Evolutionary conservation across 2,888 invertebrate genomes (phyloP).

Genomic region (Hofmannophila pseudospretella): DNA sequence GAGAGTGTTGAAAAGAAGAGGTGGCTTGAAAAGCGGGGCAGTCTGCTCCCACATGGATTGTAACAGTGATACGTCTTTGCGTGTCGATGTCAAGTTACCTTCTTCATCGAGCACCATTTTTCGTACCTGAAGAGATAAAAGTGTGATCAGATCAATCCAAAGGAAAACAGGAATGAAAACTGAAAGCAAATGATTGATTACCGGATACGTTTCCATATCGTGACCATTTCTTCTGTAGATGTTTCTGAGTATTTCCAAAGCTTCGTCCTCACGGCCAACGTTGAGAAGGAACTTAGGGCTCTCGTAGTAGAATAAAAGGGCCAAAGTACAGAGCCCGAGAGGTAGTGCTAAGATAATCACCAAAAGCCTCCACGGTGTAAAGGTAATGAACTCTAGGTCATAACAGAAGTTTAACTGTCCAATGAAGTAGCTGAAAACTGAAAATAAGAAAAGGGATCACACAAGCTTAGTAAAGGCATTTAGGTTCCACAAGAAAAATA

Average conservation of each 20-base stretch:
- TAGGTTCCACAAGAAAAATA: too few species aligned
- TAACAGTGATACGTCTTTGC: constrained; percentile 20
- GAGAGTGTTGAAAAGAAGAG: constrained; percentile 58
- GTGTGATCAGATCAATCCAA: too few species aligned
- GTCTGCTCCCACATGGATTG: constrained; percentile 63
- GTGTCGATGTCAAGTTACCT: constrained; percentile 10
- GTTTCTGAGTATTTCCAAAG: constrained; percentile 71
- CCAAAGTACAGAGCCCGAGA: constrained; percentile 71
- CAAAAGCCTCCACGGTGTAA: constrained; percentile 39
- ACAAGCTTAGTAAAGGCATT: too few species aligned
- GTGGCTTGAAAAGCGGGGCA: constrained; percentile 60
- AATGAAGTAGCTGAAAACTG: constrained; percentile 28
- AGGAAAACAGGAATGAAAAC: too few species aligned
- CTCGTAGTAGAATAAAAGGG: constrained; percentile 78
- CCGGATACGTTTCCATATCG: neutral
- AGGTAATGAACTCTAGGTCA: constrained; percentile 26
- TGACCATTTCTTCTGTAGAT: constrained; percentile 75
- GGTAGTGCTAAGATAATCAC: constrained; percentile 63
- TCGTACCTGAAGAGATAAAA: too few species aligned
- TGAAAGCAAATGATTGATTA: neutral
- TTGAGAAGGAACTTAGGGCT: constrained; percentile 84
- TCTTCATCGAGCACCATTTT: constrained; percentile 25
- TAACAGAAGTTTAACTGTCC: constrained; percentile 25
- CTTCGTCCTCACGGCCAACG: constrained; percentile 74
- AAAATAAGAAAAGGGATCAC: too few species aligned